Evolutionary conservation across 2,797 vertebrate genomes (phyloP), one percentile per base, ranked within the genome.

Genomic region (Anas acuta): DNA sequence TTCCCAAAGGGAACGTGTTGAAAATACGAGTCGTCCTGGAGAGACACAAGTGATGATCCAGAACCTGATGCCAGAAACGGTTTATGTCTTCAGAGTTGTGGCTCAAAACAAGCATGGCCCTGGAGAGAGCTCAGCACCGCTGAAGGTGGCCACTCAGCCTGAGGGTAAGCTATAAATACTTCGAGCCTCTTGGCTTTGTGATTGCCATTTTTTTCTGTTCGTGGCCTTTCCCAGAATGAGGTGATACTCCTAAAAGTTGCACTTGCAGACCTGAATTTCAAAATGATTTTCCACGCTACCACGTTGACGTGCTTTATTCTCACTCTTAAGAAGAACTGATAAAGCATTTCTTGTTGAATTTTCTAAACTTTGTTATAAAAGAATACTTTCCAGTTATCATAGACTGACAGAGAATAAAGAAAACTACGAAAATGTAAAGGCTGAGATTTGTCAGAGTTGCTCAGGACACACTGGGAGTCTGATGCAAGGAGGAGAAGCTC

Each of bases 11-110:
- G 99, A 99, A 95, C 98, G 99, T 26, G 97, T 99, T 21, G 98
- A 99, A 95, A 99, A 99, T 56, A 99, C 99, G 49, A 99, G 98
- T 94, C 98, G 97, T 54, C 98, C 99, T 6, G 99, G 99, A 49
- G 99, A 99, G 97, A 99, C 99, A 62, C 99, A 99, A 92, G 99
- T 99, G 95, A 99, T 98, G 93, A 98, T 99, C 97, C 99, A 99
- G 95, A 99, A 98, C 96, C 98, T 99, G 78, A 98, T 99, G 98
- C 99, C 99, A 41, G 99, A 99, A 84, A 98, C 98, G 32, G 99
- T 99, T 90, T 99, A 99, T 80, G 96, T 97, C 95, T 99, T 99
- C 89, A 98, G 98, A 82, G 99, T 99, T 9, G 98, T 98, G 94
- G 99, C 98, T 45, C 99, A 99, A 93, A 99, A 99, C 96, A 98